These are phyloP conservation scores for Pimephales promelas DNA, from an alignment of 2,113 vertebrate species.

Conservation along the genomic window DNA sequence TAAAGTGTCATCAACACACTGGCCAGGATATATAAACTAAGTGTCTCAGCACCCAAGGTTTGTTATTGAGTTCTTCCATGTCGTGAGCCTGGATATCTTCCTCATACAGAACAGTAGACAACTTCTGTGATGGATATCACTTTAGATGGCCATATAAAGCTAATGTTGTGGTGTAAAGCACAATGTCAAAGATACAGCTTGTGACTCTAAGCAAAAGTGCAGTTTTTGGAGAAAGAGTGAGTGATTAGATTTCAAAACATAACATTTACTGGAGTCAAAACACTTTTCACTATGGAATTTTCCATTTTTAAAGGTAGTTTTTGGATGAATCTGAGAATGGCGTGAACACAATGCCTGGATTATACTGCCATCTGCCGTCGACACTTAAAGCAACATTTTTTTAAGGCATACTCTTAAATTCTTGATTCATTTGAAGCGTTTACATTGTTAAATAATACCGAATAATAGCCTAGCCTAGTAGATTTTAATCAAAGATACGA, in stretches of 20 bases:
- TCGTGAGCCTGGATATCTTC: conserved; percentile 42
- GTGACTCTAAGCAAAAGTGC: not conserved
- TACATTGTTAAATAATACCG: not conserved
- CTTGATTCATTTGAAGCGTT: not conserved
- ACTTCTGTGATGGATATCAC: conserved; percentile 44
- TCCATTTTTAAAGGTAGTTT: not conserved
- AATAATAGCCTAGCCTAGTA: not conserved
- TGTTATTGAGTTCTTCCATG: conserved; percentile 48
- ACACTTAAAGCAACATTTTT: not conserved
- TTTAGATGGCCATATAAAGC: conserved; percentile 53
- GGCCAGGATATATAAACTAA: conserved; percentile 61
- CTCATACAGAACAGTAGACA: conserved; percentile 44
- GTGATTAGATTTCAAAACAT: not conserved
- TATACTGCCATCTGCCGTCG: conserved; percentile 45
- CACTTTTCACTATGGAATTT: not conserved
- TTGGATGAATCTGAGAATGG: not conserved
- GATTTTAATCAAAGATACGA: not conserved
- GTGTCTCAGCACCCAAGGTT: conserved; percentile 50
- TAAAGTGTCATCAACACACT: conserved; percentile 52
- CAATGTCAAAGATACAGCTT: conserved; percentile 17
- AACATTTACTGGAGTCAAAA: not conserved
- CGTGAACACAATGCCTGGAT: not conserved
- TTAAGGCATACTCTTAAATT: not conserved
- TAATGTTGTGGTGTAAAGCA: conserved; percentile 38
- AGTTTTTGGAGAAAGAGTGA: not conserved